phyloP scores from a whole-genome alignment of 2,797 vertebrate genomes.

The Setipinna tenuifilis region DNA sequence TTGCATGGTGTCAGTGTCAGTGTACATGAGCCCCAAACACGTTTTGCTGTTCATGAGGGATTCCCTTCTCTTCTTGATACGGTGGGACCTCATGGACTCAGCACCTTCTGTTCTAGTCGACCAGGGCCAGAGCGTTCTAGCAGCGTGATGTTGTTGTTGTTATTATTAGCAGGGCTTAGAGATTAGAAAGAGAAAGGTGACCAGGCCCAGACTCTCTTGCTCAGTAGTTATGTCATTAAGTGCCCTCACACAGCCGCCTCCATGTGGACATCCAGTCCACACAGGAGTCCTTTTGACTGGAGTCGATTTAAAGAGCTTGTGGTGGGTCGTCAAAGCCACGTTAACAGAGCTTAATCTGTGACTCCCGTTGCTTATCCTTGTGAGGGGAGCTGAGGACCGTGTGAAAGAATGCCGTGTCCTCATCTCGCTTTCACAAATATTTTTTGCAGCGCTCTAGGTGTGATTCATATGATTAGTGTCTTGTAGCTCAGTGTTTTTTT shows the following conservation, averaged over 20 bases:
- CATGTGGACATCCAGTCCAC: conserved; percentile 32
- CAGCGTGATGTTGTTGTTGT: conserved; percentile 67
- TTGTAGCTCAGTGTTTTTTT: background rate
- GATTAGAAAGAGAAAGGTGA: conserved; percentile 70
- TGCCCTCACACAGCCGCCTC: conserved; percentile 39
- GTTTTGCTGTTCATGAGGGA: conserved; percentile 23
- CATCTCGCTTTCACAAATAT: background rate
- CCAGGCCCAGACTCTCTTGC: conserved; percentile 46
- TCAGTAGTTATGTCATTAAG: conserved; percentile 71
- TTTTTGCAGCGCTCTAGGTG: background rate
- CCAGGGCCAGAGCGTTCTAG: conserved; percentile 49
- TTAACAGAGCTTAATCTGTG: conserved; percentile 37
- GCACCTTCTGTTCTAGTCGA: conserved; percentile 46
- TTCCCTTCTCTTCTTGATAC: conserved; percentile 38
- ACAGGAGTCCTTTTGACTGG: conserved; percentile 57
- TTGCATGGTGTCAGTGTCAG: background rate
- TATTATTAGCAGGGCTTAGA: conserved; percentile 78
- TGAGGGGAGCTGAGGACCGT: conserved; percentile 18
- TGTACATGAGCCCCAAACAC: background rate
- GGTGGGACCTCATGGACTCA: conserved; percentile 44
- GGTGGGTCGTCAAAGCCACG: conserved; percentile 17
- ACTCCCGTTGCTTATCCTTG: background rate
- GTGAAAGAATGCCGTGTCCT: background rate
- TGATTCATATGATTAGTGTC: background rate
- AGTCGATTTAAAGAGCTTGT: conserved; percentile 31